Percentiles rank a stretch among this genome's conserved stretches.
These are phyloP conservation scores for Bombus difficillimus DNA, from an alignment of 1,140 invertebrate genomes.

Conservation along the genomic window DNA sequence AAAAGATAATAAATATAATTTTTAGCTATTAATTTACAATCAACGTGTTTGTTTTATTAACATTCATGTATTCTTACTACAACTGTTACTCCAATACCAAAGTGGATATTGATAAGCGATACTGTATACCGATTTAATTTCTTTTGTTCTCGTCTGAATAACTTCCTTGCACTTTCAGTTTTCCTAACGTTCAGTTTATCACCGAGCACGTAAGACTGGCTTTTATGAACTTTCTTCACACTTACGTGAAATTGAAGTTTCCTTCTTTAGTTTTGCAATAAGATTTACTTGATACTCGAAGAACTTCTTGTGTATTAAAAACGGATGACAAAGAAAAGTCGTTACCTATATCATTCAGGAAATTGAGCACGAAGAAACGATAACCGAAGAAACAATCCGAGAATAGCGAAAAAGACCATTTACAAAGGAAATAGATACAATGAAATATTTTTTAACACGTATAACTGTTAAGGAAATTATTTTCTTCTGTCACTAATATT, in stretches of 20 bases:
- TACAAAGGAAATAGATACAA: too few relatives aligned
- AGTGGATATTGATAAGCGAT: not conserved
- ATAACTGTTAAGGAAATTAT: too few relatives aligned
- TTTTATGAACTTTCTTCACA: not conserved
- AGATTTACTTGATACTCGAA: not conserved
- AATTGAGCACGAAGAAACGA: not conserved
- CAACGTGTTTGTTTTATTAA: not conserved
- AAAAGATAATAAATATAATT: too few relatives aligned
- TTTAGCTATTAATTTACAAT: too few relatives aligned
- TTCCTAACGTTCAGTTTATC: not conserved
- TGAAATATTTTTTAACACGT: too few relatives aligned
- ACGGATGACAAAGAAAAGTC: not conserved
- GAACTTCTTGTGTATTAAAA: not conserved
- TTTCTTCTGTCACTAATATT: too few relatives aligned
- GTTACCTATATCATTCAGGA: not conserved
- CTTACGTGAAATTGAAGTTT: not conserved
- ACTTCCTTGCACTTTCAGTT: not conserved
- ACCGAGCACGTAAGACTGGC: not conserved
- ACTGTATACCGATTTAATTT: not conserved
- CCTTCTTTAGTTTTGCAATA: not conserved
- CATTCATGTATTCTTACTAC: too few relatives aligned
- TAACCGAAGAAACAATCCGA: not conserved
- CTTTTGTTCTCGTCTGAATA: not conserved
- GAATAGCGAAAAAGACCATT: too few relatives aligned
- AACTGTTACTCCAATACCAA: too few relatives aligned